Evolutionary conservation across 2,888 invertebrate genomes (phyloP).

Genomic region (Synergus gifuensis): DNA sequence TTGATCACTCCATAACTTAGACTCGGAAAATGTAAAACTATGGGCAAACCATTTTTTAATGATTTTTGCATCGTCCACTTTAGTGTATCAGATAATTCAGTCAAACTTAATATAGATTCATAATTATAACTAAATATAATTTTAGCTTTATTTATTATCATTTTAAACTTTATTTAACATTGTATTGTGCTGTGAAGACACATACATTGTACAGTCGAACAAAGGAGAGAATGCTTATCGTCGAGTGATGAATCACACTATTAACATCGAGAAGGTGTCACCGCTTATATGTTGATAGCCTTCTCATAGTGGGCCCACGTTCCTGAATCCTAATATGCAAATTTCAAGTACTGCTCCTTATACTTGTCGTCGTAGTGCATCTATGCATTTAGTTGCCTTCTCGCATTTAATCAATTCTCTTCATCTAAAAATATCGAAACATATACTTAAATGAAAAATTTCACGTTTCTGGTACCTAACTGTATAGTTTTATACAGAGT

Average conservation of each 20-base stretch:
- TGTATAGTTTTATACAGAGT: no score
- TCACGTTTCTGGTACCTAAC: no score
- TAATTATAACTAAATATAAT: neutral
- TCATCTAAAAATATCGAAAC: no score
- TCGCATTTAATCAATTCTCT: no score
- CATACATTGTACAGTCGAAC: slow-evolving; percentile 56
- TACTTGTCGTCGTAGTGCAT: neutral
- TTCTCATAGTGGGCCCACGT: neutral
- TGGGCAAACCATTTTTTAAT: no score
- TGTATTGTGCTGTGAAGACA: slow-evolving; percentile 45
- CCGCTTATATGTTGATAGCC: slow-evolving; percentile 51
- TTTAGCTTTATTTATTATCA: slow-evolving; percentile 49
- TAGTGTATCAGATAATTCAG: no score
- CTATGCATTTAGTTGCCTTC: no score
- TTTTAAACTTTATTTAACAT: slow-evolving; percentile 51
- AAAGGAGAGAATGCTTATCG: slow-evolving; percentile 62
- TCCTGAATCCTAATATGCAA: neutral
- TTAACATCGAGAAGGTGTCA: slow-evolving; percentile 72
- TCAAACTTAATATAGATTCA: no score
- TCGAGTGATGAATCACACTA: slow-evolving; percentile 69
- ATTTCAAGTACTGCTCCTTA: neutral
- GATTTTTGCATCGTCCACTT: no score
- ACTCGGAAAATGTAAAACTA: no score
- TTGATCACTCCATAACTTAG: no score
- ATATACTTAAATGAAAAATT: no score